Percentiles rank a stretch among this genome's conserved stretches.
These are phyloP conservation scores for Cotesia typhae DNA, from an alignment of 1,140 invertebrate species.

Conservation along the genomic window DNA sequence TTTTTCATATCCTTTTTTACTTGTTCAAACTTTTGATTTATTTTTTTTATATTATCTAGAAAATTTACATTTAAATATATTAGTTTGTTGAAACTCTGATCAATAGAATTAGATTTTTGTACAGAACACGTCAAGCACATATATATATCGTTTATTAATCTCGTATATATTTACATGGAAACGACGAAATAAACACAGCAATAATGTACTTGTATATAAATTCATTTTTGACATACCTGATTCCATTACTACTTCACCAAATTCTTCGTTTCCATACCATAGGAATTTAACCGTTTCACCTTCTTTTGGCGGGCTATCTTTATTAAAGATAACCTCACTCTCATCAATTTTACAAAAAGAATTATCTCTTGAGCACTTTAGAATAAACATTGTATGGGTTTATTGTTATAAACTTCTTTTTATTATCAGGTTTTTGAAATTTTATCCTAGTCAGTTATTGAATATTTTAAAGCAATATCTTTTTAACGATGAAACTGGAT, in stretches of 20 bases:
- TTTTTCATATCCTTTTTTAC: no score
- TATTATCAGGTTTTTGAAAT: no score
- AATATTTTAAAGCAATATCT: no score
- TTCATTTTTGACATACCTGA: constrained; percentile 9
- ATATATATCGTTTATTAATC: background rate
- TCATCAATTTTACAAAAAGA: constrained; percentile 13
- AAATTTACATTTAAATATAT: constrained; percentile 18
- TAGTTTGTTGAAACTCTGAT: constrained; percentile 19
- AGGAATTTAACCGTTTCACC: constrained; percentile 6
- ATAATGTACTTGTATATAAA: constrained; percentile 10
- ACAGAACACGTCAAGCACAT: background rate
- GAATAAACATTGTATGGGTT: no score
- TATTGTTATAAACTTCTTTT: no score
- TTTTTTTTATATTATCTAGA: constrained; percentile 6
- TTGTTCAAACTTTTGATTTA: background rate
- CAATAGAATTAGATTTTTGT: constrained; percentile 13
- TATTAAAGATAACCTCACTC: constrained; percentile 21
- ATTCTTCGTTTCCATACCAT: background rate
- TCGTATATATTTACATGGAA: background rate
- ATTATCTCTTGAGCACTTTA: no score
- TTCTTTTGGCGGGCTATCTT: constrained; percentile 16
- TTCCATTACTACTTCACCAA: constrained; percentile 6
- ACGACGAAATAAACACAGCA: constrained; percentile 4
- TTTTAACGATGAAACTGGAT: no score
- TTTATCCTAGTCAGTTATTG: no score